Percentiles rank a stretch among this genome's conserved stretches.
Conservation (phyloP, 2,797 vertebrate genomes). For the Sandelia bainsii region DNA sequence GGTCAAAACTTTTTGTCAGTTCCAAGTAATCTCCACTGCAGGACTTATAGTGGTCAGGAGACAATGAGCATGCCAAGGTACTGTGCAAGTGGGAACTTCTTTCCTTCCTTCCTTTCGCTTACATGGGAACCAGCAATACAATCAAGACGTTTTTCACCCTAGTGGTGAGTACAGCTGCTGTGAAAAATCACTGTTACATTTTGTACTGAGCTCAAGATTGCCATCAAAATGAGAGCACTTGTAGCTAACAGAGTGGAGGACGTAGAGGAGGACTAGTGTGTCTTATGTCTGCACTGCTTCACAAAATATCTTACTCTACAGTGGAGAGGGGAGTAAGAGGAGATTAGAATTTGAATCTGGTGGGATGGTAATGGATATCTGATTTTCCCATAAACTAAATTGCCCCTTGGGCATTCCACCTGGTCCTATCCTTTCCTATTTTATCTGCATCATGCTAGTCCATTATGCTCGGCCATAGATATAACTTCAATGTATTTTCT, state of each 20-base stretch:
- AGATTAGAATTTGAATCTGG: neutral
- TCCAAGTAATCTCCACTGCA: too few relatives aligned
- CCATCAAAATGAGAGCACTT: slow-evolving; percentile 17
- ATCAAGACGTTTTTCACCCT: neutral
- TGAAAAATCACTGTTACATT: slow-evolving; percentile 17
- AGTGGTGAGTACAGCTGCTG: neutral
- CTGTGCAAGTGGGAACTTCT: neutral
- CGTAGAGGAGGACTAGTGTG: neutral
- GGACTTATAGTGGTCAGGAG: too few relatives aligned
- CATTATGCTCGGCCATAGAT: too few relatives aligned
- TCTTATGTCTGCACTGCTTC: slow-evolving; percentile 24
- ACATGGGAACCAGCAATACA: neutral
- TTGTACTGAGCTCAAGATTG: slow-evolving; percentile 2
- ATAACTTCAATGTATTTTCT: too few relatives aligned
- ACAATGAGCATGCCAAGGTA: neutral
- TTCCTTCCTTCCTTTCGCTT: neutral
- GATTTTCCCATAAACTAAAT: too few relatives aligned
- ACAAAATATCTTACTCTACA: neutral
- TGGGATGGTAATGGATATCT: neutral
- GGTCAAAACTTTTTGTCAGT: too few relatives aligned
- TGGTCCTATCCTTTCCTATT: too few relatives aligned
- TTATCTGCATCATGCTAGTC: too few relatives aligned
- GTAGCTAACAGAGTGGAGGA: neutral
- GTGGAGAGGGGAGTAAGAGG: neutral
- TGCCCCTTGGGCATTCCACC: too few relatives aligned